Base-by-base conservation (phyloP, 2,113 vertebrate species). In the Naja naja region DNA sequence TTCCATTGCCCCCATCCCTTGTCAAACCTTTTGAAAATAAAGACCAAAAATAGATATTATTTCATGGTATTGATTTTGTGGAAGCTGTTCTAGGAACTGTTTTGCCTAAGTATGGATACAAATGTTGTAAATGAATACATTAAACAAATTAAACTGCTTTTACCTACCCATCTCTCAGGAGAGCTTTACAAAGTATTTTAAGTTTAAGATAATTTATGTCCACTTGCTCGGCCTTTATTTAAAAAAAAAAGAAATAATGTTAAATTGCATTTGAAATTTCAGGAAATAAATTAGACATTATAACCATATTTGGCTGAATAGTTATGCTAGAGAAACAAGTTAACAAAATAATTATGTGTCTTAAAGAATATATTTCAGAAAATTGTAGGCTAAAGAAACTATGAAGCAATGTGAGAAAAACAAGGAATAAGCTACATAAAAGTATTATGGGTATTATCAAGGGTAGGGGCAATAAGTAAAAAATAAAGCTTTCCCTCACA, bases 181-280 rank as follows among this genome's bases (percentile, higher is more conserved):
- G 98, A 23, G 98, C 99, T 97, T 97, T 98, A 96, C 98, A 98
- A 55, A 99, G 97, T 96, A 99, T 99, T 96, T 99, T 98, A 93
- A 98, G 98, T 95, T 99, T 99, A 54, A 99, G 97, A 20, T 97
- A 92, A 23, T 98, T 98, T 86, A 98, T 96, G 96, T 99, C 97
- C 89, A 98, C 97, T 3, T 97, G 97, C 74, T 98, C 97, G 23
- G 98, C 98, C 98, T 98, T 96, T 20, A 96, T 3, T 43, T 94
- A 90, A 91, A 88, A 85, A 92, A 64, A 94, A 43, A n/a, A 74
- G 86, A 60, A 85, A 47, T 12, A 92, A 85, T 25, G 10, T 89
- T 52, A 86, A 60, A 85, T 54, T 85, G 39, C n/a, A 90, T 30
- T 87, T 74, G 81, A 87, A 5, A 89, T 64, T 87, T 52, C 53